These are phyloP conservation scores for Leptinotarsa juncta DNA, from an alignment of 2,888 invertebrate species.

Conservation along the genomic window DNA sequence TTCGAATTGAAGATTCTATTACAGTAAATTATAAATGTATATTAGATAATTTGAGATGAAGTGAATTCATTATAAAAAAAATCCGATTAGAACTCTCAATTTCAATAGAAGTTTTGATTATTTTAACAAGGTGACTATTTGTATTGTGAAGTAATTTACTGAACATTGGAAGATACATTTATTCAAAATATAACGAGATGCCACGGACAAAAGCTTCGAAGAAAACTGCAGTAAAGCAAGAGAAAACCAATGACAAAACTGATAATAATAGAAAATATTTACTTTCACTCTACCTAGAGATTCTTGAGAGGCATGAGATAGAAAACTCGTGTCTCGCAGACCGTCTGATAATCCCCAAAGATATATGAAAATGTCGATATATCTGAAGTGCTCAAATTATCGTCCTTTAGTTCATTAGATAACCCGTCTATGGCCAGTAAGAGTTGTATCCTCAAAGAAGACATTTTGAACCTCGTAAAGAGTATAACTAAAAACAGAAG, in stretches of 20 bases:
- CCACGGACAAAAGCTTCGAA: constrained; percentile 10
- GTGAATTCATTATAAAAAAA: no score
- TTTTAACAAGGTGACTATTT: no score
- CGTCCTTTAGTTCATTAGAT: constrained; percentile 21
- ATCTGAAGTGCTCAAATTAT: constrained; percentile 10
- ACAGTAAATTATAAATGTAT: no score
- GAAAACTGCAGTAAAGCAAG: neutral
- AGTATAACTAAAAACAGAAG: constrained; percentile 34
- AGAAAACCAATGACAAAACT: neutral
- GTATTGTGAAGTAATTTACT: no score
- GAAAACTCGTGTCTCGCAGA: neutral
- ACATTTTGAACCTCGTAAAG: constrained; percentile 29
- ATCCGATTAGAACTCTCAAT: no score
- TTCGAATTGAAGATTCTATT: no score
- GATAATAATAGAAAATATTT: neutral
- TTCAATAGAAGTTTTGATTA: no score
- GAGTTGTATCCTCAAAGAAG: constrained; percentile 26
- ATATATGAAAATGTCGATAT: constrained; percentile 22
- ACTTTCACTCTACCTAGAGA: neutral
- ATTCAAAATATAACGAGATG: neutral
- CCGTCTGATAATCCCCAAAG: constrained; percentile 10
- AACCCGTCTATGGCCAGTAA: constrained; percentile 14
- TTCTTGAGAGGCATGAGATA: neutral
- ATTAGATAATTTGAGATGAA: no score
- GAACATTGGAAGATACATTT: no score